Evolutionary conservation across 1,140 invertebrate genomes (phyloP), one percentile per base, ranked within the genome.

Genomic region (Caenorhabditis remanei): DNA sequence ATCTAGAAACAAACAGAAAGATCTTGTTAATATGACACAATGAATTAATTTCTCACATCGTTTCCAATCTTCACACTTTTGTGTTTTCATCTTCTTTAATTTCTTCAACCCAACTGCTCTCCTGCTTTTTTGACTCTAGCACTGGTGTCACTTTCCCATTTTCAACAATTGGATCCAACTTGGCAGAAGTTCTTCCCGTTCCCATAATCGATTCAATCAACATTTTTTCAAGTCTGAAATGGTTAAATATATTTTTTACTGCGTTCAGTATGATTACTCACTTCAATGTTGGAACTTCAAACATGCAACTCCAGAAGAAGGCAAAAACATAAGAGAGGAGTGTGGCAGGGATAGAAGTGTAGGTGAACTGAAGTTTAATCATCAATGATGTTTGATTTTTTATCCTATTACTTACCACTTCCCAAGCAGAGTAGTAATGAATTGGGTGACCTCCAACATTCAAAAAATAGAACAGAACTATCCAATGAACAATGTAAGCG

Each of bases 401-500:
- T 41, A 79, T 50, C 61, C 32, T 63, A 63, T 48, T 11, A 50
- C 71, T 50, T 24, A 79, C 71, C 71, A 79, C 71, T 79, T 79
- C 71, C 71, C 43, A 50, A 21, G 71, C 71, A 11, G 71, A 79
- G 46, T 79, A 79, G 32, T 58, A 85, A 67, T 85, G 84, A 55
- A 55, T 61, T 53, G 84, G 61, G 7, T 61, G 84, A 48, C 56
- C 84, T 16, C 46, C 50, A 55, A 85, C 46, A 55, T 85, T 85
- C 61, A 85, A 63, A 71, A 85, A 85, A 5, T 55, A 85, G 50
- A 67, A 53, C 14, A 85, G 50, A 41, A 55, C 50, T 3, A 85
- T 9, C 46, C 50, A 71, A 48, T 85, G 84, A 71, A 85, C 84
- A 21, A 85, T 63, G 24, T 85, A 85, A 4, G 84, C 84, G 16